Evolutionary conservation across 2,797 vertebrate genomes (phyloP).

Genomic region (Spatula versicolor): DNA sequence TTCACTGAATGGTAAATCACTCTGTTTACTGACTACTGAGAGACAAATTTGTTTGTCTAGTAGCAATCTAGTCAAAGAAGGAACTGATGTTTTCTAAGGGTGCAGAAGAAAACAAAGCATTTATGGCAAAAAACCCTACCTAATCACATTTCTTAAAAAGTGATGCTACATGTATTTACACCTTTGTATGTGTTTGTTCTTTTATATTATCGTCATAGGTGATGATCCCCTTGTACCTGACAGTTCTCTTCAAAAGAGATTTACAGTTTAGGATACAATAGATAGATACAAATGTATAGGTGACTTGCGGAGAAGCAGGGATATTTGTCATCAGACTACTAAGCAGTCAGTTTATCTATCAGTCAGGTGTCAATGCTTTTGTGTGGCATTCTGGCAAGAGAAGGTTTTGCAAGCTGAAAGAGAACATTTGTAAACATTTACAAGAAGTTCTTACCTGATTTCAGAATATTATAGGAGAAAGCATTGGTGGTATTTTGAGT

Average conservation of each 20-base stretch:
- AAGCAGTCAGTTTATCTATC: background rate
- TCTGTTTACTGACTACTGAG: background rate
- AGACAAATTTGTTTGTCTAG: background rate
- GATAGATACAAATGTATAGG: background rate
- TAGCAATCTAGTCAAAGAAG: background rate
- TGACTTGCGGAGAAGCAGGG: background rate
- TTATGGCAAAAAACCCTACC: background rate
- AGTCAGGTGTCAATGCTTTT: background rate
- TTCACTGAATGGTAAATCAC: background rate
- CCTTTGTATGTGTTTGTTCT: background rate
- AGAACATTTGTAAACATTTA: background rate
- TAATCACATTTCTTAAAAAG: background rate
- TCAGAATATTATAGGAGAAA: background rate
- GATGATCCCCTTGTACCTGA: background rate
- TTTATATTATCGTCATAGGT: background rate
- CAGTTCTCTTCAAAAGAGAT: background rate
- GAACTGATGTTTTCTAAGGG: background rate
- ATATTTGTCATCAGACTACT: fast-evolving
- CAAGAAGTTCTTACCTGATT: background rate
- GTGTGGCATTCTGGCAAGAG: background rate
- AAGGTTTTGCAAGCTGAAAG: background rate
- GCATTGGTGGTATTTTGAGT: background rate
- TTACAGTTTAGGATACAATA: background rate
- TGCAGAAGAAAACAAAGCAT: background rate
- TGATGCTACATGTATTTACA: background rate